Evolutionary conservation across 2,113 vertebrate genomes (phyloP), one percentile per base, ranked within the genome.

Genomic region (Prunella himalayana): DNA sequence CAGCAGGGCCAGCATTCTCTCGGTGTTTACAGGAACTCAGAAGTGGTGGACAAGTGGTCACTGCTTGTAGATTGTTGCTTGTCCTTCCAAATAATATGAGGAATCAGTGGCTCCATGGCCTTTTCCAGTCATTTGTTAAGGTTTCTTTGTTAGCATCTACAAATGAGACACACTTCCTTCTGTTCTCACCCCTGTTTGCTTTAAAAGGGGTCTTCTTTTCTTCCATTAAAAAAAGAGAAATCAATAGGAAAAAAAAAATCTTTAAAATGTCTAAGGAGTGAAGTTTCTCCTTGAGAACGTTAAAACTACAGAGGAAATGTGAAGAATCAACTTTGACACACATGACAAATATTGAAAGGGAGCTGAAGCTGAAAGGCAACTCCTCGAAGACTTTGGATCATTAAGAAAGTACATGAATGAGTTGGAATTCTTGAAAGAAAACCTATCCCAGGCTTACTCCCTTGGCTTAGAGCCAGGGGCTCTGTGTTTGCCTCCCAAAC

Each of bases 361-460:
- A 94, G 56, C 84, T 91, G 64, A 76, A 95, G 82, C 82, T 88
- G 75, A 90, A 76, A 96, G 82, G 79, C 70, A 95, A 15, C 71
- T 77, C 87, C 91, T 90, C 1, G 35, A 96, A 96, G 90, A 73
- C 53, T 82, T 51, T 50, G 92, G 76, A 78, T 88, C 85, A 77
- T 94, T 94, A 91, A 92, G 82, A 94, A 97, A 95, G 72, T 44
- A 44, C 82, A 94, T 27, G 54, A 95, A 95, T 44, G 75, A 88
- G 71, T 51, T 82, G 87, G 84, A 92, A 94, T 94, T 82, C 81
- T 82, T 95, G 92, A 96, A 95, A 95, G 92, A 91, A 95, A 96
- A 90, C 71, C 35, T 83, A 47, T 82, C 87, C 75, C 82, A 82
- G 87, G 27, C 93, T 96, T 37, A 70, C 84, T 87, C 83, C 64